Evolutionary conservation across 2,888 invertebrate genomes (phyloP).

Genomic region (Cybosia mesomella): DNA sequence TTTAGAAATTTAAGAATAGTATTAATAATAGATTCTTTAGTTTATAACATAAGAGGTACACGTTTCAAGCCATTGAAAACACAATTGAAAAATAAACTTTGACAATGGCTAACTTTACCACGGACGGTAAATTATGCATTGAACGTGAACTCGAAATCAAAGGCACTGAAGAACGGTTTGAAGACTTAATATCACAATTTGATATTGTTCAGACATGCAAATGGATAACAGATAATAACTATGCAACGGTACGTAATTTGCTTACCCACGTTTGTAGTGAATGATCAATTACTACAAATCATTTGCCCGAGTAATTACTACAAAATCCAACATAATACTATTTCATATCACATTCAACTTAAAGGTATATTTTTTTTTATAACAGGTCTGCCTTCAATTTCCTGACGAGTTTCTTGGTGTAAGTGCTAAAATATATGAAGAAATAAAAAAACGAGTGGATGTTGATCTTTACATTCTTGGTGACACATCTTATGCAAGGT

Average conservation of each 20-base stretch:
- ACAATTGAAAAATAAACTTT: neutral
- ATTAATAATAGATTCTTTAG: too few species aligned
- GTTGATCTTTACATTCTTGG: conserved; percentile 92
- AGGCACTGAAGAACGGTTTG: conserved; percentile 49
- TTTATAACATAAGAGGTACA: too few species aligned
- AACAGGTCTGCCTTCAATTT: conserved; percentile 96
- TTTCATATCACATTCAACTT: neutral
- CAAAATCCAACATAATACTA: neutral
- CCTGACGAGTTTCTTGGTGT: conserved; percentile 93
- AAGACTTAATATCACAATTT: conserved; percentile 81
- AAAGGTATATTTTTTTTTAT: neutral
- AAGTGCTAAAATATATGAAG: conserved; percentile 89
- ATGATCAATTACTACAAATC: too few species aligned
- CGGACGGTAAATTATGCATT: conserved; percentile 84
- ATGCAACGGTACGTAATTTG: conserved; percentile 86
- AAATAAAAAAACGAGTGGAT: conserved; percentile 77
- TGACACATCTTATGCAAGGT: conserved; percentile 96
- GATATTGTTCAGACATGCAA: conserved; percentile 88
- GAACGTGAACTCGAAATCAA: conserved; percentile 76
- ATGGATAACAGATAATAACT: conserved; percentile 91
- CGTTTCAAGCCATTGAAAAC: neutral
- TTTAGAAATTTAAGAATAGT: neutral
- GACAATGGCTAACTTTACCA: conserved; percentile 82
- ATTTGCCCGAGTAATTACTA: neutral
- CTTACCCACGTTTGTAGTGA: neutral